Conservation (phyloP, 2,888 invertebrate species). For the Spisula solida region DNA sequence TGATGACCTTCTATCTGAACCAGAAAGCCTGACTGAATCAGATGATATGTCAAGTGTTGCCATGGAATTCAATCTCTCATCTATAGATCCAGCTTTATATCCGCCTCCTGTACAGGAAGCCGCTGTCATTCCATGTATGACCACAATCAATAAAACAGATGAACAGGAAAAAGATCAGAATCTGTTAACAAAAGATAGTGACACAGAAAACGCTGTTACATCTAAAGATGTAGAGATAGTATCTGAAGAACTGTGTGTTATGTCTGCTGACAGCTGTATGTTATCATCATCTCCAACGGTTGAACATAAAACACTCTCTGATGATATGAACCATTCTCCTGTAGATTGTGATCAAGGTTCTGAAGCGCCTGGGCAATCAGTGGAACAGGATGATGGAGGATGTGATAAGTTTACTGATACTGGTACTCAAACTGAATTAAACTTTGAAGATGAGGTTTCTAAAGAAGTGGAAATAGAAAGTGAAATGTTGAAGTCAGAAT, state of each 20-base stretch:
- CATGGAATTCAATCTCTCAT: slow-evolving; percentile 9
- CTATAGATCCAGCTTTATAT: not conserved
- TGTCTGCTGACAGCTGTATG: not conserved
- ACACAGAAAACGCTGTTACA: not conserved
- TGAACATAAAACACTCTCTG: not conserved
- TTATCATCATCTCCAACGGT: not conserved
- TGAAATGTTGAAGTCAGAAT: slow-evolving; percentile 46
- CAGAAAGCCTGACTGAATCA: slow-evolving; percentile 5
- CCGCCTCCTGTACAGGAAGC: not conserved
- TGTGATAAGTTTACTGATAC: not conserved
- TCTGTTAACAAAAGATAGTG: not conserved
- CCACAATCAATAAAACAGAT: not conserved
- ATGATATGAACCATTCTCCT: not conserved
- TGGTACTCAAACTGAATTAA: slow-evolving; percentile 30
- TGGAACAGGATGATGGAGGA: not conserved
- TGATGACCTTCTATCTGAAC: not conserved
- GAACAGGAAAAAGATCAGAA: not conserved
- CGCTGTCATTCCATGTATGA: not conserved
- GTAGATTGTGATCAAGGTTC: not conserved
- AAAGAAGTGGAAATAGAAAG: slow-evolving; percentile 43
- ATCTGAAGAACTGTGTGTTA: not conserved
- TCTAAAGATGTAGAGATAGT: not conserved
- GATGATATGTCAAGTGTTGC: not conserved
- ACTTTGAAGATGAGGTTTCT: slow-evolving; percentile 29
- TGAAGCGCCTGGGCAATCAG: not conserved